Evolutionary conservation across 2,113 vertebrate genomes (phyloP).

Genomic region (Chauna torquata): DNA sequence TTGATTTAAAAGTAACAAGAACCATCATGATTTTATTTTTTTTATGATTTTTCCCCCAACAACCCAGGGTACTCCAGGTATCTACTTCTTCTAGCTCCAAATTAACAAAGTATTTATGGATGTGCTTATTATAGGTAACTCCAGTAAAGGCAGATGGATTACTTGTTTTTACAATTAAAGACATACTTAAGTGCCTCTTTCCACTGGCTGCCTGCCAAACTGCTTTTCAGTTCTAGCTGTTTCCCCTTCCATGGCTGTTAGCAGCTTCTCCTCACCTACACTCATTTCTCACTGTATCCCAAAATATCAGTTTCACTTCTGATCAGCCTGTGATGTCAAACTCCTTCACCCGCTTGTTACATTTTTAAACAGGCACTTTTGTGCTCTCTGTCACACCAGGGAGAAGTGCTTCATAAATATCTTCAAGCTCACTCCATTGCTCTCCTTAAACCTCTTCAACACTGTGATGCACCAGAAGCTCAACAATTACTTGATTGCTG

Average conservation of each 20-base stretch:
- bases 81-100: neutral
- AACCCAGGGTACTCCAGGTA: neutral
- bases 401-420: neutral
- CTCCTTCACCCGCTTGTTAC: neutral
- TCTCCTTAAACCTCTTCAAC: neutral
- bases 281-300: neutral
- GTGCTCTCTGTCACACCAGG: neutral
- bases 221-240: neutral
- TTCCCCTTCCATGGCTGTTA: neutral
- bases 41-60: neutral
- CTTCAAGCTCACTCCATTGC: neutral
- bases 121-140: neutral
- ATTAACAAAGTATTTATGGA: neutral
- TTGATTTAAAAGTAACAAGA: constrained; percentile 2
- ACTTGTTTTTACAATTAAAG: neutral
- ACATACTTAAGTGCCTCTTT: neutral
- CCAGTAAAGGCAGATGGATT: neutral
- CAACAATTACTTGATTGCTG: neutral
- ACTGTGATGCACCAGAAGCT: accelerated
- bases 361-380: neutral
- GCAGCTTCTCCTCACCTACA: neutral
- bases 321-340: neutral
- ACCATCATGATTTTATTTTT: neutral
- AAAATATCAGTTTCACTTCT: neutral
- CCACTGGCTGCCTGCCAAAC: neutral